phyloP scores from a whole-genome alignment of 2,888 invertebrate species.

The Carcina quercana region DNA sequence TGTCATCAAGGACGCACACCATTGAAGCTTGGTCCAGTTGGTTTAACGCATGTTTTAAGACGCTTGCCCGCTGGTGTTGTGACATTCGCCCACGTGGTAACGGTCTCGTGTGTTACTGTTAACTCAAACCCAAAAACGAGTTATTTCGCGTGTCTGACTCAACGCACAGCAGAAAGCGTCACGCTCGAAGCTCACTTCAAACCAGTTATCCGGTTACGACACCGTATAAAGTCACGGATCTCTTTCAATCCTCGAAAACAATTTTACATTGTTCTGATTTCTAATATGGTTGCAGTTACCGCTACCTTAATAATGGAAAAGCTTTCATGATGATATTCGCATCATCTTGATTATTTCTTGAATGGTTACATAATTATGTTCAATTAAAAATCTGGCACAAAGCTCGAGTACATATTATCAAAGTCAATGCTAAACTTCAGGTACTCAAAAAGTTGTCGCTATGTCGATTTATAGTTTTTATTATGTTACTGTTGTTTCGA shows the following conservation, averaged over 20 bases:
- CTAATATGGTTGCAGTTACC: too few relatives aligned
- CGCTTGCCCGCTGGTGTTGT: conserved; percentile 31
- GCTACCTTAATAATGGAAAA: too few relatives aligned
- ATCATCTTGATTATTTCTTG: too few relatives aligned
- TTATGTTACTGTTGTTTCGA: too few relatives aligned
- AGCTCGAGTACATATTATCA: too few relatives aligned
- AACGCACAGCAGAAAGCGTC: conserved; percentile 30
- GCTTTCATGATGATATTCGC: conserved; percentile 1
- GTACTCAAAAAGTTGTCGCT: too few relatives aligned
- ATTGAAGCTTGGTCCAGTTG: neutral
- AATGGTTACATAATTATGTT: too few relatives aligned
- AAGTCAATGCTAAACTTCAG: too few relatives aligned
- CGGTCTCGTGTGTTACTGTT: conserved; percentile 57
- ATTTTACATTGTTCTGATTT: conserved; percentile 6
- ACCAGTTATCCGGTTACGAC: conserved; percentile 25
- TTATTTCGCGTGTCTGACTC: conserved; percentile 54
- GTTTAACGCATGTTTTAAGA: conserved; percentile 3
- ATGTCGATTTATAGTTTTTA: too few relatives aligned
- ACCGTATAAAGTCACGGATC: conserved; percentile 9
- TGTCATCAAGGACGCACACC: neutral
- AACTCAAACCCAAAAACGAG: conserved; percentile 49
- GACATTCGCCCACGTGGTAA: conserved; percentile 53
- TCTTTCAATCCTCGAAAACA: conserved; percentile 6
- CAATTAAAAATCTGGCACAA: too few relatives aligned
- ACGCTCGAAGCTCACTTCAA: conserved; percentile 26